These are phyloP conservation scores for Tenualosa ilisha DNA, from an alignment of 2,797 vertebrate species.

Conservation along the genomic window DNA sequence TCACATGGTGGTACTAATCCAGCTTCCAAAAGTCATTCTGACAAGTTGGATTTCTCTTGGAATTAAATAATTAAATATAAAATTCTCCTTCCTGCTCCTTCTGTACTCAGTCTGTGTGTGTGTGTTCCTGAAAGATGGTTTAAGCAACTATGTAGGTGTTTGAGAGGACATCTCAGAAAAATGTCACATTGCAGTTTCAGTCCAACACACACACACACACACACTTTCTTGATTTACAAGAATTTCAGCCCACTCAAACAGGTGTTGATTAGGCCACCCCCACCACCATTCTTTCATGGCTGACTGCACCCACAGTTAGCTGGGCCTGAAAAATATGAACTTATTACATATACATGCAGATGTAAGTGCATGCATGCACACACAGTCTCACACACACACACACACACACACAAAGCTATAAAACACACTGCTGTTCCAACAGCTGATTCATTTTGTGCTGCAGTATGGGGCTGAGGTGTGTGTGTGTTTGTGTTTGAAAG, in stretches of 20 bases:
- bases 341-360: background rate
- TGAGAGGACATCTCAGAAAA: background rate
- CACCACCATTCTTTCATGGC: background rate
- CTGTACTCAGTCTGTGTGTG: background rate
- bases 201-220: background rate
- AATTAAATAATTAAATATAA: background rate
- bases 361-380: background rate
- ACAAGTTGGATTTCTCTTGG: slow-evolving; percentile 5
- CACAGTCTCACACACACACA: background rate
- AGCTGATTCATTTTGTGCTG: background rate
- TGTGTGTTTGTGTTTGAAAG: background rate
- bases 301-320: background rate
- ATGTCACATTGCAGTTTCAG: background rate
- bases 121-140: too few species aligned
- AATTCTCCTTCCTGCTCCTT: background rate
- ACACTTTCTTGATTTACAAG: background rate
- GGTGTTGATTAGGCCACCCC: background rate
- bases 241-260: background rate
- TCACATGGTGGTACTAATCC: slow-evolving; percentile 4
- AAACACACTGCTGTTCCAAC: background rate
- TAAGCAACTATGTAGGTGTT: background rate
- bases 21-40: slow-evolving; percentile 9
- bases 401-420: background rate
- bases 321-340: slow-evolving; percentile 12
- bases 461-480: background rate